These are phyloP conservation scores for Choreutis nemorana DNA, from an alignment of 2,888 invertebrate genomes.

Conservation along the genomic window DNA sequence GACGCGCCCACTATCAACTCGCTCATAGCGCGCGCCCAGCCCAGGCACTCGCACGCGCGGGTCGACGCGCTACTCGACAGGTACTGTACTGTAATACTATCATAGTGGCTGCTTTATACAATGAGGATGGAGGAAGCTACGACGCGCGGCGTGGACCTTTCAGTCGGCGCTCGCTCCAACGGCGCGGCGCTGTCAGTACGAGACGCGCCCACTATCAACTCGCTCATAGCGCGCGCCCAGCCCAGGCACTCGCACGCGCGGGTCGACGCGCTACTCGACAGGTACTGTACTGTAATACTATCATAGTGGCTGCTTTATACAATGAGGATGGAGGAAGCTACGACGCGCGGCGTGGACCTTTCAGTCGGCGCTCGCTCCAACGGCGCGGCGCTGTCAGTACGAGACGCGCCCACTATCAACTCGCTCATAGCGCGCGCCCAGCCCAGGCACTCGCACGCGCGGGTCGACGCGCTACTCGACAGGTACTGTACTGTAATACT, in stretches of 20 bases:
- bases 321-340: conserved; percentile 44
- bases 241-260: conserved; percentile 28
- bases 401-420: conserved; percentile 72
- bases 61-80: conserved; percentile 35
- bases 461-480: conserved; percentile 38
- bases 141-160: conserved; percentile 27
- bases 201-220: conserved; percentile 27
- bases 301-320: conserved; percentile 45
- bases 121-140: conserved; percentile 54
- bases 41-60: conserved; percentile 44
- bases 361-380: conserved; percentile 45
- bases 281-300: conserved; percentile 52
- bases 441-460: conserved; percentile 44
- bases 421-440: conserved; percentile 53
- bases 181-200: conserved; percentile 18
- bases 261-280: conserved; percentile 57
- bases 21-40: conserved; percentile 42
- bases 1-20: conserved; percentile 73
- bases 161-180: background rate
- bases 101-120: too few relatives aligned
- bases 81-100: too few relatives aligned
- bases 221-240: conserved; percentile 3
- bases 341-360: conserved; percentile 54
- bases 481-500: too few relatives aligned
- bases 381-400: conserved; percentile 61